Evolutionary conservation across 2,113 vertebrate species (phyloP).

Genomic region (Heloderma charlesbogerti): DNA sequence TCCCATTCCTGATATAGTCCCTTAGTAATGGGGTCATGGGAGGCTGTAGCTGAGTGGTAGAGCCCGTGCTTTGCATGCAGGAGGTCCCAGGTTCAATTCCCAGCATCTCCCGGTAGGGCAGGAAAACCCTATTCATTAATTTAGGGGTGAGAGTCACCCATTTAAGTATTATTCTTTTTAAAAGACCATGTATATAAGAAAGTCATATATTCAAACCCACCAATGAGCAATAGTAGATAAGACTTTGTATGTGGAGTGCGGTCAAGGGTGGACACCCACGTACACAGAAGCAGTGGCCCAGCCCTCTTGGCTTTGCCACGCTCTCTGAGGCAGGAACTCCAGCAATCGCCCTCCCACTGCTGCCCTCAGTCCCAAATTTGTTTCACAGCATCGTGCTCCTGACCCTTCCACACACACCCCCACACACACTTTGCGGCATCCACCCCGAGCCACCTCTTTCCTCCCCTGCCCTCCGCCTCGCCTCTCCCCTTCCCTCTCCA

Average conservation of each 20-base stretch:
- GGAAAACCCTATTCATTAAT: too few species aligned
- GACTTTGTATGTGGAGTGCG: not conserved
- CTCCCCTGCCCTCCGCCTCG: conserved; percentile 15
- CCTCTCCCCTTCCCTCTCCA: not conserved
- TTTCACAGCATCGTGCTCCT: not conserved
- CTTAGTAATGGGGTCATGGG: too few species aligned
- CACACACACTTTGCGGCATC: not conserved
- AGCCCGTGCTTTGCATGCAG: too few species aligned
- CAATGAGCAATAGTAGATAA: not conserved
- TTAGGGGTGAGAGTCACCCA: too few species aligned
- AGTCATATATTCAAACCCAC: too few species aligned
- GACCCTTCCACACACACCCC: not conserved
- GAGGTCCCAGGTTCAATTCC: too few species aligned
- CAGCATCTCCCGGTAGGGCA: too few species aligned
- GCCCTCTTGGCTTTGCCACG: too few species aligned
- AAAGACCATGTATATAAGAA: not conserved
- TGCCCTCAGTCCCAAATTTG: not conserved
- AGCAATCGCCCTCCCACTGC: not conserved
- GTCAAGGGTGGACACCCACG: not conserved
- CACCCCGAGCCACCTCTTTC: not conserved
- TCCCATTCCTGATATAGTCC: too few species aligned
- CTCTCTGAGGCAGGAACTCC: not conserved
- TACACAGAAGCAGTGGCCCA: not conserved
- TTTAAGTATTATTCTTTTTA: not conserved
- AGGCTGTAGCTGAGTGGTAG: too few species aligned